Base-by-base conservation (phyloP, 2,888 invertebrate genomes). In the Drosophila subsilvestris region DNA sequence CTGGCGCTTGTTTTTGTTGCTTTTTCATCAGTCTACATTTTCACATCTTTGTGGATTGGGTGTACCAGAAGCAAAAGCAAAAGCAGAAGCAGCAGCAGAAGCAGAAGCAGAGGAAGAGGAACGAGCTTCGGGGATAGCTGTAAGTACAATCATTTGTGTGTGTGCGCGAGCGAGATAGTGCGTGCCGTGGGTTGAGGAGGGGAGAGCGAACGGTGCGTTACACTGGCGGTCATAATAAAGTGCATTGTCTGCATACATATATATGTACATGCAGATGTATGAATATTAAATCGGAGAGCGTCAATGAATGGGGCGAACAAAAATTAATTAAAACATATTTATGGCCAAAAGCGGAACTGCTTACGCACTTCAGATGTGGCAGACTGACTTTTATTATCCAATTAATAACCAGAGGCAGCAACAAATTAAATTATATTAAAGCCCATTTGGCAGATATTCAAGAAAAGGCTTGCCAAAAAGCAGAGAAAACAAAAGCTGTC, bases 21-120 rank as follows among this genome's bases (percentile, higher is more conserved):
- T 56, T 71, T 73, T 74, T 76, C 86, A 81, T 76, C 70, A 61
- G 82, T 85, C 88, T 80, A 88, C 87, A 61, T 70, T 88, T 79
- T 88, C 88, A 82, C 89, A 78, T 77, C 72, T 68, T 62, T 66
- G 75, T 51, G 68, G 74, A 51, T 25, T 25, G 5, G 44, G 45
- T 44, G 20, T 27, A 42, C 43, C 37, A 58, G 12, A 50, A 12
- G 50, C 25, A 43, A 25, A 44, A 29, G 14, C 32, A 56, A n/a
- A n/a, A n/a, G 68, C n/a, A 27, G 55, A 27, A 54, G 53, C 42
- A 43, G 49, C 20, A 14, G 47, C 54, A 47, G 32, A 25, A 47
- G 70, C 20, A 29, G 45, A 55, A 58, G 49, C 37, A 14, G 12
- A 12, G 4, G 32, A 3, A 32, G 32, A n/a, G 49, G 17, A 49